Evolutionary conservation across 2,888 invertebrate genomes (phyloP).

Genomic region (Caenorhabditis drosophilae): DNA sequence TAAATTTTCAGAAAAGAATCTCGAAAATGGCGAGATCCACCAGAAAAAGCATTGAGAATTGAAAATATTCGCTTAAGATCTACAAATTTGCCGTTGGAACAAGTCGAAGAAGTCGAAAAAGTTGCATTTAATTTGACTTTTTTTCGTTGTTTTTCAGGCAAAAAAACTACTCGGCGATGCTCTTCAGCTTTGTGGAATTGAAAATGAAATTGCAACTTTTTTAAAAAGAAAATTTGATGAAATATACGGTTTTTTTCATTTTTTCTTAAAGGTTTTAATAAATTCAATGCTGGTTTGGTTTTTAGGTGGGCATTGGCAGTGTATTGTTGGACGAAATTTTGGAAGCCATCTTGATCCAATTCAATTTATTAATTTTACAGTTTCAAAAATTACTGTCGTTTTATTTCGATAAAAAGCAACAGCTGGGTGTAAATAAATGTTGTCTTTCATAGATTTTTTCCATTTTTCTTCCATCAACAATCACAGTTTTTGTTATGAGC

Average conservation of each 20-base stretch:
- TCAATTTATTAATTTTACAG: conserved; percentile 41
- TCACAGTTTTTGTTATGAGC: background rate
- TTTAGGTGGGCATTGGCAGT: conserved; percentile 45
- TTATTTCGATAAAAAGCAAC: conserved; percentile 34
- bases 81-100: conserved; percentile 29
- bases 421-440: background rate
- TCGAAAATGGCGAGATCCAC: conserved; percentile 45
- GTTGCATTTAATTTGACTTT: no score
- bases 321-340: conserved; percentile 48
- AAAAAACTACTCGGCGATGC: conserved; percentile 39
- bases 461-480: background rate
- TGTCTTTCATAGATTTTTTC: background rate
- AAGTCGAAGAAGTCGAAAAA: conserved; percentile 31
- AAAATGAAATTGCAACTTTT: conserved; percentile 50
- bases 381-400: conserved; percentile 47
- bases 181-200: conserved; percentile 42
- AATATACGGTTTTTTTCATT: conserved; percentile 18
- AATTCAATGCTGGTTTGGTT: background rate
- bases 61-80: conserved; percentile 36
- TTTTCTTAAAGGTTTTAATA: conserved; percentile 1
- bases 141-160: conserved; percentile 13
- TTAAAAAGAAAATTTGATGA: conserved; percentile 44
- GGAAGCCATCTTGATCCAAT: conserved; percentile 45
- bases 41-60: conserved; percentile 40
- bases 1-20: conserved; percentile 37